Conservation (phyloP, 1,140 invertebrate genomes). For the Triops longicaudatus region DNA sequence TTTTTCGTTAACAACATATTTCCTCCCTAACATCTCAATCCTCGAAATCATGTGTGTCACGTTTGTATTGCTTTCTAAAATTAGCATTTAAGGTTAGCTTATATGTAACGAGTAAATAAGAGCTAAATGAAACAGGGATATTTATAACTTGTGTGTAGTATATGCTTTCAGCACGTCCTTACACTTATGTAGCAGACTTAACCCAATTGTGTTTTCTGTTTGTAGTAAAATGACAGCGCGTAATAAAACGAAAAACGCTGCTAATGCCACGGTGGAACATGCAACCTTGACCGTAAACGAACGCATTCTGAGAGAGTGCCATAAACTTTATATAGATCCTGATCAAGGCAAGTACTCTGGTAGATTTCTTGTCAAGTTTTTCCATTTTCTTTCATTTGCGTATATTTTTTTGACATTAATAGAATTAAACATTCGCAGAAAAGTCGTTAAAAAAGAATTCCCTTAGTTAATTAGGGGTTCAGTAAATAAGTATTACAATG, state of each 20-base stretch:
- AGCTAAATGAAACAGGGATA: no score
- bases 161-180: no score
- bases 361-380: not conserved
- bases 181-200: not conserved
- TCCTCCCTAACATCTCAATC: no score
- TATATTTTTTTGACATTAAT: not conserved
- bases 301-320: conserved; percentile 48
- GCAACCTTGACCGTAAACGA: conserved; percentile 47
- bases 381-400: not conserved
- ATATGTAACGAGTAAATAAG: no score
- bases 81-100: no score
- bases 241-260: not conserved
- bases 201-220: not conserved
- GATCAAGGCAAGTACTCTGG: conserved; percentile 43
- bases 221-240: not conserved
- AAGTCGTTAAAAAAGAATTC: no score
- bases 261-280: conserved; percentile 38
- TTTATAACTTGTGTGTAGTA: no score
- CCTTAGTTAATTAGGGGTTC: not conserved
- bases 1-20: not conserved
- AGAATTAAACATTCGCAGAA: no score
- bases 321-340: conserved; percentile 47
- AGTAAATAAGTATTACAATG: conserved; percentile 16
- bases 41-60: no score
- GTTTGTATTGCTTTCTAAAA: no score